phyloP scores from a whole-genome alignment of 1,140 invertebrate species.

The Drosophila pectinifera region DNA sequence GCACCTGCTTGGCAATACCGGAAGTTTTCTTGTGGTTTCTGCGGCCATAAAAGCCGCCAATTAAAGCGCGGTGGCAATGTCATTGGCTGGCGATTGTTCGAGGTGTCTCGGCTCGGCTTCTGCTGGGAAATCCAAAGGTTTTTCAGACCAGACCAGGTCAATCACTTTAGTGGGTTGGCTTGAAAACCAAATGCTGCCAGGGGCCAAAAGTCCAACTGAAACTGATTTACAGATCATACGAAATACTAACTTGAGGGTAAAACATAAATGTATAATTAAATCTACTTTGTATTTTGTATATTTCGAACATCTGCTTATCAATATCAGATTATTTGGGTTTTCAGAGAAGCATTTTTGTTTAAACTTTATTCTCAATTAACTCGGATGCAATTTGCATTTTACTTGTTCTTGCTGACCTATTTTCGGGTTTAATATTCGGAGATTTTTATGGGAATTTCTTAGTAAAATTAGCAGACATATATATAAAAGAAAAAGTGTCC shows the following conservation, averaged over 20 bases:
- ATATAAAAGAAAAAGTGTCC: background rate
- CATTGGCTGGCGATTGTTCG: constrained; percentile 49
- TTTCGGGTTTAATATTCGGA: background rate
- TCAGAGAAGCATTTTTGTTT: too few relatives aligned
- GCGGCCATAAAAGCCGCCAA: constrained; percentile 39
- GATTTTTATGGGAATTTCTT: background rate
- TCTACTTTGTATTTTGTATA: background rate
- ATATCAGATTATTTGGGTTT: too few relatives aligned
- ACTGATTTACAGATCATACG: background rate
- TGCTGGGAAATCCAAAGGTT: constrained; percentile 66
- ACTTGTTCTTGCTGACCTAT: background rate
- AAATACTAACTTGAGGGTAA: background rate
- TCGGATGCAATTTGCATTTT: background rate
- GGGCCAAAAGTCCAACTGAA: background rate
- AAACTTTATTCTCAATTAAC: background rate
- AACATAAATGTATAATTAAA: background rate
- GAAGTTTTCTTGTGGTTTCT: constrained; percentile 69
- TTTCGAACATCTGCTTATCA: background rate
- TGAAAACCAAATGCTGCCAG: background rate
- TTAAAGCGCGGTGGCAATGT: constrained; percentile 63
- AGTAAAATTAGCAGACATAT: background rate
- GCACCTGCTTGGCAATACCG: constrained; percentile 43
- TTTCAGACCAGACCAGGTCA: constrained; percentile 34
- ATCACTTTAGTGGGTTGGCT: constrained; percentile 13
- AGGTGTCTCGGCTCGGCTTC: background rate